phyloP scores from a whole-genome alignment of 2,113 vertebrate species.

The Silurus glanis region DNA sequence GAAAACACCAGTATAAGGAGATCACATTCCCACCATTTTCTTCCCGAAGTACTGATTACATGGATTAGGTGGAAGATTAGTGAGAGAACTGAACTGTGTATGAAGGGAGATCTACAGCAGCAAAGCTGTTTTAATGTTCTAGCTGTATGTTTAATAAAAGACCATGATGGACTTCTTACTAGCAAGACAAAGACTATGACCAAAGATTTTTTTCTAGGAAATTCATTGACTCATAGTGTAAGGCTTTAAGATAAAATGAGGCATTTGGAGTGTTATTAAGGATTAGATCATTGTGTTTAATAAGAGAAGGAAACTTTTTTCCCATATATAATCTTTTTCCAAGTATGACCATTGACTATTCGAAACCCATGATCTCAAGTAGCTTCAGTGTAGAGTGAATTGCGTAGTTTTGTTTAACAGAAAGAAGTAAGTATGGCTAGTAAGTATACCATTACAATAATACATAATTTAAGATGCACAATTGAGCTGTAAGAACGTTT shows the following conservation, averaged over 20 bases:
- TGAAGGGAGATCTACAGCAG: not conserved
- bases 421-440: not conserved
- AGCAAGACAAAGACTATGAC: not conserved
- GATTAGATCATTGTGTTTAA: not conserved
- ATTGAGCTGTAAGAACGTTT: not conserved
- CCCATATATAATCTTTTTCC: not conserved
- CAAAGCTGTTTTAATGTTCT: not conserved
- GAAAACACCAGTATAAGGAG: not conserved
- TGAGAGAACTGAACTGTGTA: not conserved
- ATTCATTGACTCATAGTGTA: not conserved
- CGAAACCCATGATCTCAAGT: not conserved
- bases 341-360: not conserved
- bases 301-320: not conserved
- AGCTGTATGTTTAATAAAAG: not conserved
- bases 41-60: not conserved
- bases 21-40: too few relatives aligned
- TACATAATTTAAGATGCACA: not conserved
- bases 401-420: not conserved
- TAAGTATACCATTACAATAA: not conserved
- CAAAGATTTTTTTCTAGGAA: not conserved
- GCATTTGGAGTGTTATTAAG: not conserved
- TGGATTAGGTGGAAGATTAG: not conserved
- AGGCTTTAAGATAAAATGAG: not conserved
- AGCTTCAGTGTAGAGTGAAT: not conserved
- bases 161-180: not conserved